Conservation (phyloP, 2,888 invertebrate genomes). For the Blastobasis adustella region DNA sequence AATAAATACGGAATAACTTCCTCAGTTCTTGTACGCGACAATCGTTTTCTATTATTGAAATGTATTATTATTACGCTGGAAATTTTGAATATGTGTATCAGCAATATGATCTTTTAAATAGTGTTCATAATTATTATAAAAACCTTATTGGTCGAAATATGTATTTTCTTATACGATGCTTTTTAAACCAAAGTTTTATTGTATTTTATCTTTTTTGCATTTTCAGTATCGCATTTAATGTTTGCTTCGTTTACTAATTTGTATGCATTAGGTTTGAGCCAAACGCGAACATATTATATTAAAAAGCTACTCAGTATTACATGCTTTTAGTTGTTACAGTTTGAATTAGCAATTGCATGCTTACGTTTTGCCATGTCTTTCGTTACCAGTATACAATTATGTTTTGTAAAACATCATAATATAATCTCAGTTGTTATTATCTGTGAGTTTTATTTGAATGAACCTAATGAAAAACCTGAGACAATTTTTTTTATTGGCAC, state of each 20-base stretch:
- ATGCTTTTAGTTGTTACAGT: slow-evolving; percentile 15
- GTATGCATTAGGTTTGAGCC: too few relatives aligned
- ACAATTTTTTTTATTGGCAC: too few relatives aligned
- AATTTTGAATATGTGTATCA: too few relatives aligned
- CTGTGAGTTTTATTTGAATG: slow-evolving; percentile 1
- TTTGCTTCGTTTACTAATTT: too few relatives aligned
- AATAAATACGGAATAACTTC: too few relatives aligned
- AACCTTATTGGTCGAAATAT: slow-evolving; percentile 16
- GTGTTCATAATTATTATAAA: too few relatives aligned
- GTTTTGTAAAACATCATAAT: slow-evolving; percentile 1
- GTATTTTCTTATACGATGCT: neutral
- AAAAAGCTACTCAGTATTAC: slow-evolving; percentile 16
- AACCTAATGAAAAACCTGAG: too few relatives aligned
- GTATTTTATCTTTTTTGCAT: neutral
- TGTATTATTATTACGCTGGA: too few relatives aligned
- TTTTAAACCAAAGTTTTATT: neutral
- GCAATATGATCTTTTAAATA: too few relatives aligned
- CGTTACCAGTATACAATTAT: neutral
- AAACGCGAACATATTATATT: too few relatives aligned
- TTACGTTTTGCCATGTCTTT: neutral
- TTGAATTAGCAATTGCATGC: neutral
- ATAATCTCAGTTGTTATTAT: slow-evolving; percentile 4
- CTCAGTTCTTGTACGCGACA: too few relatives aligned
- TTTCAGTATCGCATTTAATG: neutral
- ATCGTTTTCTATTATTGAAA: too few relatives aligned